Percentiles rank a stretch among this genome's conserved stretches.
These are phyloP conservation scores for Mycetomoellerius zeteki DNA, from an alignment of 1,140 invertebrate species.

Conservation along the genomic window DNA sequence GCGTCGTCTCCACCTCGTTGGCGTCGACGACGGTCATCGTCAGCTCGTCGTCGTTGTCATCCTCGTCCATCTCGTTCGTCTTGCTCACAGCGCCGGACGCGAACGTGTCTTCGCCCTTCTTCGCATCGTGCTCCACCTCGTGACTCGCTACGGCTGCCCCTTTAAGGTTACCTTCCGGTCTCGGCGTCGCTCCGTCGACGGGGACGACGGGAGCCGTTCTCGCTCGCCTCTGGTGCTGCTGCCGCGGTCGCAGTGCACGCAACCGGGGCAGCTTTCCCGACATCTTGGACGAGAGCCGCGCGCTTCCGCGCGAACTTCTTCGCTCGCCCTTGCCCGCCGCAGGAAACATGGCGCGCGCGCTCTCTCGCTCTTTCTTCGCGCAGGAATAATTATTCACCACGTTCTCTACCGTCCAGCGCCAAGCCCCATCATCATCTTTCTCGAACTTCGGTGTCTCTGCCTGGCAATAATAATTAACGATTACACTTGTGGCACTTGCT, in stretches of 20 bases:
- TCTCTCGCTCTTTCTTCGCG: background rate
- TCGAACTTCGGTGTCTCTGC: background rate
- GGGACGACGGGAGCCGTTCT: background rate
- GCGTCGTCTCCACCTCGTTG: conserved; percentile 33
- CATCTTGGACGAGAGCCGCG: conserved; percentile 70
- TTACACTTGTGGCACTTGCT: background rate
- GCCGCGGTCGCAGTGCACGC: conserved; percentile 79
- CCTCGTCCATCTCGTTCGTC: conserved; percentile 11
- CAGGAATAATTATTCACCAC: conserved; percentile 37
- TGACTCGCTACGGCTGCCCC: conserved; percentile 16
- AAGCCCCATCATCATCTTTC: background rate
- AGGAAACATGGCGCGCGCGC: conserved; percentile 45
- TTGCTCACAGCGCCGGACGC: background rate
- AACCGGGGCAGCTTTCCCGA: conserved; percentile 76
- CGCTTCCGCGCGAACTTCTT: conserved; percentile 58
- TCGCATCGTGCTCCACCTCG: conserved; percentile 32
- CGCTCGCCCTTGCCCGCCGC: conserved; percentile 55
- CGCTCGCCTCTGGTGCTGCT: conserved; percentile 51
- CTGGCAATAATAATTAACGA: conserved; percentile 16
- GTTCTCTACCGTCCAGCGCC: background rate
- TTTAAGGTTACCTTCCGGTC: conserved; percentile 72
- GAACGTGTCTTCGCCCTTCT: conserved; percentile 53
- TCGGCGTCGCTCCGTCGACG: background rate
- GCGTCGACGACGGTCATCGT: conserved; percentile 66
- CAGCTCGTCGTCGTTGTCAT: conserved; percentile 68